These are phyloP conservation scores for Zele albiditarsus DNA, from an alignment of 2,888 invertebrate genomes.

Conservation along the genomic window DNA sequence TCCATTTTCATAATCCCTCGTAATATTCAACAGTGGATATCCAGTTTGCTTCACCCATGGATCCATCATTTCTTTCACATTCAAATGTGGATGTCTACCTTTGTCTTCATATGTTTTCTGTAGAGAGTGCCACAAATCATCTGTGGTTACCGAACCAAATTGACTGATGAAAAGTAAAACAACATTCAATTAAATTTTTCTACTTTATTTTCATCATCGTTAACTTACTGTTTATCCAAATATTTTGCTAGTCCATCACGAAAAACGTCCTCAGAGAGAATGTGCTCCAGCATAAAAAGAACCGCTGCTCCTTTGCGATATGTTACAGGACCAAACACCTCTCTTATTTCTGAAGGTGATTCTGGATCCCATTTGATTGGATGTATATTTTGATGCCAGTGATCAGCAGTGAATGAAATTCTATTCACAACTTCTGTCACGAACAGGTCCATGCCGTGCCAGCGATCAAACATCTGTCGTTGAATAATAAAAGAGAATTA, in stretches of 20 bases:
- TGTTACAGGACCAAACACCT: slow-evolving; percentile 76
- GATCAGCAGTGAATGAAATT: slow-evolving; percentile 64
- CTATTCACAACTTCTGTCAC: slow-evolving; percentile 71
- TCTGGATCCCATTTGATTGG: slow-evolving; percentile 75
- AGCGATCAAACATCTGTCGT: slow-evolving; percentile 74
- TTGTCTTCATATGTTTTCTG: slow-evolving; percentile 47
- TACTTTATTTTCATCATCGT: not conserved
- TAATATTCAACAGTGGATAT: slow-evolving; percentile 69
- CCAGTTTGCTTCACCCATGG: slow-evolving; percentile 73
- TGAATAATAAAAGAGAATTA: slow-evolving; percentile 3
- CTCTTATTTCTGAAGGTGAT: slow-evolving; percentile 74
- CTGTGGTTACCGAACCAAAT: slow-evolving; percentile 50
- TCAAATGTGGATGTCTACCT: slow-evolving; percentile 62
- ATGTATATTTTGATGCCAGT: slow-evolving; percentile 67
- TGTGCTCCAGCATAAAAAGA: slow-evolving; percentile 76
- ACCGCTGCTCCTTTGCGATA: slow-evolving; percentile 76
- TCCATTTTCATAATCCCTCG: slow-evolving; percentile 56
- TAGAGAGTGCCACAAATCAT: slow-evolving; percentile 54
- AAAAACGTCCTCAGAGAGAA: slow-evolving; percentile 75
- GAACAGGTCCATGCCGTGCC: slow-evolving; percentile 76
- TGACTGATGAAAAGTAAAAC: slow-evolving; percentile 35
- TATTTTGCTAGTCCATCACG: slow-evolving; percentile 74
- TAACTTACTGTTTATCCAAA: slow-evolving; percentile 72
- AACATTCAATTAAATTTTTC: slow-evolving; percentile 16
- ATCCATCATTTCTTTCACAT: slow-evolving; percentile 54